A percentile compares a stretch with the other conserved stretches of the same genome.
These are phyloP conservation scores for Agriopis leucophaearia DNA, from an alignment of 2,888 invertebrate genomes.

Conservation along the genomic window DNA sequence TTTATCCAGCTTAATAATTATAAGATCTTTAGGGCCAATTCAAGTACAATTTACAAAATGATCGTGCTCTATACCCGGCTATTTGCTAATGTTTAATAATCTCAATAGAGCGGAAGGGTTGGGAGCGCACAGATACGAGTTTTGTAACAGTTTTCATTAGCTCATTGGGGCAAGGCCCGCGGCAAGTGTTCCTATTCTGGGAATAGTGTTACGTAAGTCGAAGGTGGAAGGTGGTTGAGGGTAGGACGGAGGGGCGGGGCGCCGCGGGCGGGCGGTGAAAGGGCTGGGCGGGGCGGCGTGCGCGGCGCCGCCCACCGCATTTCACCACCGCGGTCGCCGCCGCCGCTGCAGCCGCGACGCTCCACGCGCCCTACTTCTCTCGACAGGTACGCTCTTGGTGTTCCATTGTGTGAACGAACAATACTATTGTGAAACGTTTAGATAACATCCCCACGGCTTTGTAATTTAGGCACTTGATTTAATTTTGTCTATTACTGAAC, in stretches of 20 bases:
- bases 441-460: slow-evolving; percentile 75
- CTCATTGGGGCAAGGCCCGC: slow-evolving; percentile 73
- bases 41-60: slow-evolving; percentile 64
- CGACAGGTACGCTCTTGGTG: slow-evolving; percentile 80
- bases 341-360: slow-evolving; percentile 61
- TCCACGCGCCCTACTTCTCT: slow-evolving; percentile 80
- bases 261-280: slow-evolving; percentile 82
- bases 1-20: slow-evolving; percentile 47
- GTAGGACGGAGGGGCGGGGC: slow-evolving; percentile 66
- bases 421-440: slow-evolving; percentile 80
- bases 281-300: slow-evolving; percentile 84
- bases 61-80: slow-evolving; percentile 65
- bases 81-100: slow-evolving; percentile 68
- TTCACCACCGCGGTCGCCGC: slow-evolving; percentile 74
- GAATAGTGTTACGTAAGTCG: slow-evolving; percentile 73
- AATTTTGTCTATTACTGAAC: slow-evolving; percentile 57
- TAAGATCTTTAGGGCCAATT: slow-evolving; percentile 46
- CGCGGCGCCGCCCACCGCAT: slow-evolving; percentile 79
- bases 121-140: slow-evolving; percentile 46
- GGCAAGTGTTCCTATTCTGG: slow-evolving; percentile 73
- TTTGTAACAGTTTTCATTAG: slow-evolving; percentile 69
- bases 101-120: slow-evolving; percentile 55
- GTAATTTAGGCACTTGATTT: slow-evolving; percentile 68
- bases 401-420: slow-evolving; percentile 82
- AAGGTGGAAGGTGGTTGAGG: slow-evolving; percentile 72